Conservation (phyloP, 2,797 vertebrate genomes). For the Notamacropus eugenii region DNA sequence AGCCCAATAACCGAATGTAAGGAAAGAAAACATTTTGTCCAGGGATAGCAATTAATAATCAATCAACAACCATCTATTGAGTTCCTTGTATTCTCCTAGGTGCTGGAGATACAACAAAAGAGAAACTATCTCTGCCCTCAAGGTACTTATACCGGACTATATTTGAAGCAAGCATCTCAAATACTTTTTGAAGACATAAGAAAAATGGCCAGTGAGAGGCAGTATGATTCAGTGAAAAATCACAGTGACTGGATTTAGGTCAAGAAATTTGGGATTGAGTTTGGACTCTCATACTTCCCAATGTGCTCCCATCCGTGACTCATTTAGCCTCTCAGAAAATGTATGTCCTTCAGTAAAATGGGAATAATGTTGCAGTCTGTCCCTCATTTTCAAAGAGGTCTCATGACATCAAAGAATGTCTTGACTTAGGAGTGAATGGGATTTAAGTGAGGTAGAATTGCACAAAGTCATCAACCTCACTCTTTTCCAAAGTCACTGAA, state of each 20-base stretch:
- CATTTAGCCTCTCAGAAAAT: neutral
- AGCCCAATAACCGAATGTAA: neutral
- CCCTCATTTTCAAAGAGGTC: neutral
- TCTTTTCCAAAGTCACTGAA: no score
- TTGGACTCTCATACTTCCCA: neutral
- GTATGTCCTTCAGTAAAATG: neutral
- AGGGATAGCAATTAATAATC: neutral
- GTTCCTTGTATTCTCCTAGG: no score
- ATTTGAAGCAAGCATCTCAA: neutral
- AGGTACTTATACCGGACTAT: neutral
- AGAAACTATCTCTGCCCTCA: neutral
- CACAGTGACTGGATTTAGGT: neutral
- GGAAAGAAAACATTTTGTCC: neutral
- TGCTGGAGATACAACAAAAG: neutral
- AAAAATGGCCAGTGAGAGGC: neutral
- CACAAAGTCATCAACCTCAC: no score
- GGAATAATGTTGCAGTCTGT: neutral
- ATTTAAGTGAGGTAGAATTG: no score
- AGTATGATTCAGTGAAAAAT: neutral
- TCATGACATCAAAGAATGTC: neutral
- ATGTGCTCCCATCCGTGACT: neutral
- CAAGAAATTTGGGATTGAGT: neutral
- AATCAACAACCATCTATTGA: no score
- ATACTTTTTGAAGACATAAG: neutral
- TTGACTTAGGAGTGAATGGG: no score